Evolutionary conservation across 2,888 invertebrate genomes (phyloP).

Genomic region (Lumbricus terrestris): DNA sequence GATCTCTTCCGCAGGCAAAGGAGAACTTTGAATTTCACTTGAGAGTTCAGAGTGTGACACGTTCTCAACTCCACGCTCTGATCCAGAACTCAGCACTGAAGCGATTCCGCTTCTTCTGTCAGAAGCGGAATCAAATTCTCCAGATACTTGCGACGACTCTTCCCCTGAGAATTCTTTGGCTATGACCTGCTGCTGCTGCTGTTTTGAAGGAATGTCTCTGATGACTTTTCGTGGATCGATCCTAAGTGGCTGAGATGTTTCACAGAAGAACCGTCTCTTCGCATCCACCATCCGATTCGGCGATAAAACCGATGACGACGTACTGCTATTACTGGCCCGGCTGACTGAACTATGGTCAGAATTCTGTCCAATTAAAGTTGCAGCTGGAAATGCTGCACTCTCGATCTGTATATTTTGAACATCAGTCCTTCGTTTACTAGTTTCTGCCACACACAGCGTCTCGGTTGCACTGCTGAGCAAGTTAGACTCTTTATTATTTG

Average conservation of each 20-base stretch:
- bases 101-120: background rate
- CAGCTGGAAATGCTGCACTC: background rate
- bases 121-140: background rate
- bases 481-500: background rate
- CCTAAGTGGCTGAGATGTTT: slow-evolving; percentile 39
- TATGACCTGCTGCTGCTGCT: background rate
- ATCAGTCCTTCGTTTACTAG: background rate
- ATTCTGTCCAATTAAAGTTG: slow-evolving; percentile 12
- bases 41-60: background rate
- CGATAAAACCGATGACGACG: slow-evolving; percentile 24
- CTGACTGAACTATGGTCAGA: slow-evolving; percentile 26
- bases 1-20: background rate
- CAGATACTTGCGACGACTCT: background rate
- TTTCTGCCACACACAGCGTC: background rate
- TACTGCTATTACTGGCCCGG: slow-evolving; percentile 4
- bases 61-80: background rate
- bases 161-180: slow-evolving; percentile 6
- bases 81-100: slow-evolving; percentile 10
- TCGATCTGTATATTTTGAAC: background rate
- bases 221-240: slow-evolving; percentile 38
- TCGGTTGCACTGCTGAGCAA: too few species aligned
- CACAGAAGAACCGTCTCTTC: slow-evolving; percentile 40
- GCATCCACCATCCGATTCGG: slow-evolving; percentile 35
- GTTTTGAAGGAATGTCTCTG: background rate
- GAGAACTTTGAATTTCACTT: background rate